Evolutionary conservation across 2,888 invertebrate genomes (phyloP).

Genomic region (Ceraclea dissimilis): DNA sequence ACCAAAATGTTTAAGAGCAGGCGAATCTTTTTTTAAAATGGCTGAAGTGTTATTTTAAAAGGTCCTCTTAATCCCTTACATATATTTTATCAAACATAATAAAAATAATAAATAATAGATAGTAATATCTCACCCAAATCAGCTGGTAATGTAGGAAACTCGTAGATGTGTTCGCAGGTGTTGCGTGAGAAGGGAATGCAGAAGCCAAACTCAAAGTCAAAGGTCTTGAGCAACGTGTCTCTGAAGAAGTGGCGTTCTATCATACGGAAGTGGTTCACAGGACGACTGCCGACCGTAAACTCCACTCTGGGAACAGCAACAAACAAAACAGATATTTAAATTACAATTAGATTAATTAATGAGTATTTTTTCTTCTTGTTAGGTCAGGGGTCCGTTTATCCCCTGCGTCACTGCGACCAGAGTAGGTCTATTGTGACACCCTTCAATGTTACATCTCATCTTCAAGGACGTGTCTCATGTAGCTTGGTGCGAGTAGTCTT

Average conservation of each 20-base stretch:
- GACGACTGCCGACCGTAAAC: slow-evolving; percentile 87
- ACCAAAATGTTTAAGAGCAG: no score
- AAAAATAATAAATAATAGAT: no score
- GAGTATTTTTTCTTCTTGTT: no score
- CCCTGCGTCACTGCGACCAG: no score
- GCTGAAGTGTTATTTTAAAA: no score
- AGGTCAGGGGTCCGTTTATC: background rate
- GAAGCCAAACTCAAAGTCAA: slow-evolving; percentile 99
- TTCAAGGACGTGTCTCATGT: no score
- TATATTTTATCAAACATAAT: no score
- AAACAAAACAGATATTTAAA: background rate
- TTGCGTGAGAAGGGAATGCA: slow-evolving; percentile 97
- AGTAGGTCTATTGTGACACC: no score
- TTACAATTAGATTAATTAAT: background rate
- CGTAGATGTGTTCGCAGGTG: slow-evolving; percentile 98
- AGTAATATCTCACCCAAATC: slow-evolving; percentile 66
- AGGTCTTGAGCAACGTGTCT: slow-evolving; percentile 88
- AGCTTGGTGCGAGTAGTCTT: no score
- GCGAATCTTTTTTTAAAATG: no score
- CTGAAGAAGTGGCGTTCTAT: slow-evolving; percentile 95
- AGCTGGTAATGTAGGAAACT: slow-evolving; percentile 84
- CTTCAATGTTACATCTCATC: background rate
- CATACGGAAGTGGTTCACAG: slow-evolving; percentile 96
- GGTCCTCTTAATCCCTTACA: no score
- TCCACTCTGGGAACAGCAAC: slow-evolving; percentile 67